These are phyloP conservation scores for Eupleurogrammus muticus DNA, from an alignment of 2,797 vertebrate genomes.

Conservation along the genomic window DNA sequence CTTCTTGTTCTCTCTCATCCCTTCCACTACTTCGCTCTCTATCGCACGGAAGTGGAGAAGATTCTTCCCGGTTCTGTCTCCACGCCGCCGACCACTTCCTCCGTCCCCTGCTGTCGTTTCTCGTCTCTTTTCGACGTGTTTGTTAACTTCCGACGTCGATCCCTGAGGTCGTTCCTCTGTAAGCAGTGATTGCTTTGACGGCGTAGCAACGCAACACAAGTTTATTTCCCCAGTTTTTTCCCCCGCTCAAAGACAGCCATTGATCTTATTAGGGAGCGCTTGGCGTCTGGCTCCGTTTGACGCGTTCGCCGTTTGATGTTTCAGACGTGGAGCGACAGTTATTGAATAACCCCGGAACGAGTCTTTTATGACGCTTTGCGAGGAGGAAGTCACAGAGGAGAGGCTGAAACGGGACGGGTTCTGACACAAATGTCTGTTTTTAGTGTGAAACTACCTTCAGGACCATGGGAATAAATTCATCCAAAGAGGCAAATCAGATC, in stretches of 20 bases:
- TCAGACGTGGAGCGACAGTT: conserved; percentile 41
- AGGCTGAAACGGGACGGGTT: conserved; percentile 9
- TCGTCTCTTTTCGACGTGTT: conserved; percentile 6
- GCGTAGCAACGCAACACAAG: conserved; percentile 41
- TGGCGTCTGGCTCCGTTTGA: conserved; percentile 33
- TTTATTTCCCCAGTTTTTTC: conserved; percentile 44
- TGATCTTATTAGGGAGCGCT: conserved; percentile 43
- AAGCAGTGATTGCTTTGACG: conserved; percentile 55
- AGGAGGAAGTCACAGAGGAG: conserved; percentile 24
- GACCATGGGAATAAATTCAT: no score
- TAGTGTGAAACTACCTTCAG: no score
- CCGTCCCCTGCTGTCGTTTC: not conserved
- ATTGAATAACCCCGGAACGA: conserved; percentile 34
- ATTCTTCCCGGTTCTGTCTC: conserved; percentile 57
- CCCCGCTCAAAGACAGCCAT: conserved; percentile 39
- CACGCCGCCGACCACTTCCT: no score
- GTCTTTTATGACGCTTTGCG: conserved; percentile 3
- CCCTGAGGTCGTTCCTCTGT: conserved; percentile 31
- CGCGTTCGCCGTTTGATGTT: conserved; percentile 16
- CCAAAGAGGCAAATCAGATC: no score
- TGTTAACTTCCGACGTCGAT: conserved; percentile 18
- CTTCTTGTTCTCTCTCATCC: conserved; percentile 55
- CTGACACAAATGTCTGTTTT: no score
- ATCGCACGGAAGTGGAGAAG: conserved; percentile 46
- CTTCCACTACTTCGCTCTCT: conserved; percentile 65